A percentile compares a stretch with the other conserved stretches of the same genome.
Evolutionary conservation across 2,797 vertebrate species (phyloP).

Genomic region (Poecilia velifera): DNA sequence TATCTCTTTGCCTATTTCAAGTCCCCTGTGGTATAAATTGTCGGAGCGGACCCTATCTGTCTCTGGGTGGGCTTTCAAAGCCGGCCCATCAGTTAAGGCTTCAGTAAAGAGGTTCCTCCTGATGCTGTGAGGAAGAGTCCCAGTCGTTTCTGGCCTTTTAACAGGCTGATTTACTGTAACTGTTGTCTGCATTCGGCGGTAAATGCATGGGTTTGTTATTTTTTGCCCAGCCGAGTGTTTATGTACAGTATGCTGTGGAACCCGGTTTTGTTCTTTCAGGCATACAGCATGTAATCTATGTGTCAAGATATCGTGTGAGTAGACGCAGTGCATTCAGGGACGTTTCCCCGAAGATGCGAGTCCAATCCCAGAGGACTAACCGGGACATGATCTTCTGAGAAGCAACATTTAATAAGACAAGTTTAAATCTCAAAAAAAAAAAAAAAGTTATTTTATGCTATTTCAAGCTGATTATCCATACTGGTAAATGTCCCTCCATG

Average conservation of each 20-base stretch:
- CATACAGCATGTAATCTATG: constrained; percentile 57
- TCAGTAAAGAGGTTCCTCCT: constrained; percentile 76
- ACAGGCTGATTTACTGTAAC: constrained; percentile 63
- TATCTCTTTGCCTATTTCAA: constrained; percentile 36
- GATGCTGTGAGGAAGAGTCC: constrained; percentile 61
- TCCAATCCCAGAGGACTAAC: constrained; percentile 20
- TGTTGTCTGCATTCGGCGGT: constrained; percentile 71
- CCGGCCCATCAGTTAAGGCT: constrained; percentile 84
- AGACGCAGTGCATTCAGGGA: constrained; percentile 52
- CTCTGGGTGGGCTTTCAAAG: constrained; percentile 79
- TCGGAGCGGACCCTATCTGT: constrained; percentile 70
- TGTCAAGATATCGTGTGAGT: constrained; percentile 70
- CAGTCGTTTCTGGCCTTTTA: constrained; percentile 64
- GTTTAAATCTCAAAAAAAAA: not conserved
- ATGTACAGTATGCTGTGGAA: constrained; percentile 50
- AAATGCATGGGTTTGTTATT: constrained; percentile 72
- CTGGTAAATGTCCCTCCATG: not conserved
- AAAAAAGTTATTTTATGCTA: not conserved
- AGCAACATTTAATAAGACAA: not conserved
- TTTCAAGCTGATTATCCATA: not conserved
- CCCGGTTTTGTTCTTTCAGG: constrained; percentile 40
- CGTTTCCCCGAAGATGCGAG: constrained; percentile 42
- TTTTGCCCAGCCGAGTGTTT: constrained; percentile 65
- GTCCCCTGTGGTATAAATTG: constrained; percentile 71
- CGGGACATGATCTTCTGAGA: constrained; percentile 5